A percentile compares a stretch with the other conserved stretches of the same genome.
Conservation (phyloP, 2,888 invertebrate genomes). For the Rosalia funebris region DNA sequence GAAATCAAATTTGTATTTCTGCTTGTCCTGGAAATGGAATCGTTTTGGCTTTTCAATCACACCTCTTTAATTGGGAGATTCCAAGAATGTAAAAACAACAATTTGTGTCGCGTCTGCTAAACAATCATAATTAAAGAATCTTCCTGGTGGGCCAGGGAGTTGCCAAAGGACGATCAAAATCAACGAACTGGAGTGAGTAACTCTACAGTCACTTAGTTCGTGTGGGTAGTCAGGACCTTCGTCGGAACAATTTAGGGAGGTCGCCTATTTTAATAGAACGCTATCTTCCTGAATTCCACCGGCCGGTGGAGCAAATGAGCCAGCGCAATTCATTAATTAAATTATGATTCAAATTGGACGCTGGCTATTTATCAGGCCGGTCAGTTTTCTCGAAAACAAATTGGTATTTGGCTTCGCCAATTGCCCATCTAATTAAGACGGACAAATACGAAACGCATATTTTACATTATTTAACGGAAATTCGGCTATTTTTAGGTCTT, state of each 20-base stretch:
- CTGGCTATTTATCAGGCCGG: constrained; percentile 2
- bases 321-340: constrained; percentile 23
- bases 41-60: no score
- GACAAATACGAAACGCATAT: neutral
- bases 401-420: constrained; percentile 24
- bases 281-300: constrained; percentile 33
- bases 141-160: no score
- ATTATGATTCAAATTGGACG: constrained; percentile 18
- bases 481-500: no score
- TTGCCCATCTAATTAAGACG: constrained; percentile 18
- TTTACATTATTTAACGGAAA: no score
- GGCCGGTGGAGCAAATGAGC: constrained; percentile 19
- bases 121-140: no score
- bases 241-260: constrained; percentile 30
- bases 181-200: constrained; percentile 22
- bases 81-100: no score
- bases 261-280: constrained; percentile 29
- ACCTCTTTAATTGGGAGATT: no score
- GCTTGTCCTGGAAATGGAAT: no score
- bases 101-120: no score
- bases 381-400: constrained; percentile 22
- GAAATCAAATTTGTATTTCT: no score
- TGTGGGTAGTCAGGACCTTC: constrained; percentile 28
- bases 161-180: no score
- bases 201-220: constrained; percentile 2